Conservation (phyloP, 2,113 vertebrate genomes). For the Stictonetta naevosa region DNA sequence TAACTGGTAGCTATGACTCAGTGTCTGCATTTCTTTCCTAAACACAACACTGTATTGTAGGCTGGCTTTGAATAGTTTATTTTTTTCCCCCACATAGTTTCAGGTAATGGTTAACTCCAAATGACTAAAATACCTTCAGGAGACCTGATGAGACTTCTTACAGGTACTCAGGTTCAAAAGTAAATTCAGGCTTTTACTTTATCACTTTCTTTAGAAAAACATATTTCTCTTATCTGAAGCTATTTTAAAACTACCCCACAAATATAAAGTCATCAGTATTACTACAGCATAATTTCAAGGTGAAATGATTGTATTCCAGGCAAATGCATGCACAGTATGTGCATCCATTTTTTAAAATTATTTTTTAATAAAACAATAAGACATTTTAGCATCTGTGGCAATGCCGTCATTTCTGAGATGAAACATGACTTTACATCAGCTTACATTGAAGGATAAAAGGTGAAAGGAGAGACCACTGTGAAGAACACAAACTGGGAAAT, state of each 20-base stretch:
- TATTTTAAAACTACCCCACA: background rate
- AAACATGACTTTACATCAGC: background rate
- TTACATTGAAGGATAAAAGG: background rate
- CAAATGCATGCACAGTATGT: background rate
- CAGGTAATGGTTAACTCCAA: slow-evolving; percentile 72
- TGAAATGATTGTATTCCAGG: background rate
- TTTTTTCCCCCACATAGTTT: background rate
- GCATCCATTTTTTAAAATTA: background rate
- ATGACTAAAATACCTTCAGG: slow-evolving; percentile 63
- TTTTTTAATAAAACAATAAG: background rate
- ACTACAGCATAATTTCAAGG: background rate
- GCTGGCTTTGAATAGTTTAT: background rate
- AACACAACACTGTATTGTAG: slow-evolving; percentile 22
- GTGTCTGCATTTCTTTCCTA: slow-evolving; percentile 65
- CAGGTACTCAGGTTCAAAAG: background rate
- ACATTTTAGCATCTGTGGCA: background rate
- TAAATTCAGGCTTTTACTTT: background rate
- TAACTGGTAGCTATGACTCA: slow-evolving; percentile 72
- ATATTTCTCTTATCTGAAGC: background rate
- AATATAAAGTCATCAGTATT: background rate
- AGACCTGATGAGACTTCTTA: slow-evolving; percentile 21
- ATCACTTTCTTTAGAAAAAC: background rate
- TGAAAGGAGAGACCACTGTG: background rate
- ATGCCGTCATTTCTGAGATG: background rate
- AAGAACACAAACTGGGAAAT: background rate